These are phyloP conservation scores for Gnathonemus longibarbis DNA, from an alignment of 2,113 vertebrate species.

Conservation along the genomic window DNA sequence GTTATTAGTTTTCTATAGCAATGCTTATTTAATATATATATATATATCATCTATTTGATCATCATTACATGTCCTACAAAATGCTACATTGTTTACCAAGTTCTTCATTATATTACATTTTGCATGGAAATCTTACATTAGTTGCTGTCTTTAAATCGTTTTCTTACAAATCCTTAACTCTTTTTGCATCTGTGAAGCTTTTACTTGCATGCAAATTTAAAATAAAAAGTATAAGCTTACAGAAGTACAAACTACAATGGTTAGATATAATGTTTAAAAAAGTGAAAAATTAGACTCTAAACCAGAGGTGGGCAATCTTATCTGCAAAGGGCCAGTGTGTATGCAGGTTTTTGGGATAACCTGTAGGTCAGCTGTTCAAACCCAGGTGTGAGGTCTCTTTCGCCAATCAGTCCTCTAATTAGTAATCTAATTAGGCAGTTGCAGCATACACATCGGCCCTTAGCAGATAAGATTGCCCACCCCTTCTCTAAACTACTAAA, in stretches of 20 bases:
- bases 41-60: not conserved
- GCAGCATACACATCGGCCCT: no score
- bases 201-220: not conserved
- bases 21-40: not conserved
- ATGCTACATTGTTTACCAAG: not conserved
- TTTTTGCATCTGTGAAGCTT: not conserved
- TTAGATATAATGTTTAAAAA: not conserved
- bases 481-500: not conserved
- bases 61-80: not conserved
- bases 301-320: no score
- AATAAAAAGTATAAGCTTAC: not conserved
- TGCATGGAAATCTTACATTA: not conserved
- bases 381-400: no score
- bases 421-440: no score
- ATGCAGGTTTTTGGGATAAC: no score
- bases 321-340: no score
- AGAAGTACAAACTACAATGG: not conserved
- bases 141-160: not conserved
- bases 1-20: not conserved
- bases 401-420: no score
- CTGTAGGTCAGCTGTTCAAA: no score
- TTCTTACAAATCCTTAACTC: not conserved
- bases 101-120: not conserved
- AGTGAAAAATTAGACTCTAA: not conserved
- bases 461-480: no score